These are phyloP conservation scores for Corythoichthys intestinalis DNA, from an alignment of 2,113 vertebrate species.

Conservation along the genomic window DNA sequence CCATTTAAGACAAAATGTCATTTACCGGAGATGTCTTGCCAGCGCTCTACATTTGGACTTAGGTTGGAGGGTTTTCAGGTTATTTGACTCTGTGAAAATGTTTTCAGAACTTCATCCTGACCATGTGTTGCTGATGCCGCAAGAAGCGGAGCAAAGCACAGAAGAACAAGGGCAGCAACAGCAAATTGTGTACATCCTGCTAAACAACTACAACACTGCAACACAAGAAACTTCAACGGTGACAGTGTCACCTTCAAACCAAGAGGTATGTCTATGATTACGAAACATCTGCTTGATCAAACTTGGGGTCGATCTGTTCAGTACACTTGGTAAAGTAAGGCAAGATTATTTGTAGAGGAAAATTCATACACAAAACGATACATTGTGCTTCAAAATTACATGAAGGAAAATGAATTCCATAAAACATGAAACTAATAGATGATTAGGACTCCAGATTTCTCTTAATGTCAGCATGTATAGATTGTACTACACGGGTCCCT, in stretches of 20 bases:
- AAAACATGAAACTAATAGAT: too few relatives aligned
- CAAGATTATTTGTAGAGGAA: not conserved
- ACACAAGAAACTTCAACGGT: conserved; percentile 31
- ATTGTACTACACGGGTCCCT: too few relatives aligned
- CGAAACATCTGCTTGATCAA: too few relatives aligned
- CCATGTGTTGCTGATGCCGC: conserved; percentile 18
- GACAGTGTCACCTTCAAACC: conserved; percentile 32
- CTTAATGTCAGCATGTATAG: too few relatives aligned
- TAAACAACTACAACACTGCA: conserved; percentile 31
- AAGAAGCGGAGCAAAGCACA: not conserved
- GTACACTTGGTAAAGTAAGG: not conserved
- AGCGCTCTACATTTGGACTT: too few relatives aligned
- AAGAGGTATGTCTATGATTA: conserved; percentile 44
- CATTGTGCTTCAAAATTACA: too few relatives aligned
- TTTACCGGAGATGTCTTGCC: too few relatives aligned
- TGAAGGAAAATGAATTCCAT: too few relatives aligned
- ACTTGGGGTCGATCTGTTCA: not conserved
- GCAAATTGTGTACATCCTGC: conserved; percentile 16
- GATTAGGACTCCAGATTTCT: too few relatives aligned
- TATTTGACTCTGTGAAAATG: conserved; percentile 1
- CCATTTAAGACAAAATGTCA: too few relatives aligned
- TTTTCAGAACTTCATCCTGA: conserved; percentile 44
- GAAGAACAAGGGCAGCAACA: conserved; percentile 14
- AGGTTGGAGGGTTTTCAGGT: not conserved
- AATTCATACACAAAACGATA: not conserved